These are phyloP conservation scores for Mormyrops boulengeri DNA, from an alignment of 2,797 vertebrate genomes.

Conservation along the genomic window DNA sequence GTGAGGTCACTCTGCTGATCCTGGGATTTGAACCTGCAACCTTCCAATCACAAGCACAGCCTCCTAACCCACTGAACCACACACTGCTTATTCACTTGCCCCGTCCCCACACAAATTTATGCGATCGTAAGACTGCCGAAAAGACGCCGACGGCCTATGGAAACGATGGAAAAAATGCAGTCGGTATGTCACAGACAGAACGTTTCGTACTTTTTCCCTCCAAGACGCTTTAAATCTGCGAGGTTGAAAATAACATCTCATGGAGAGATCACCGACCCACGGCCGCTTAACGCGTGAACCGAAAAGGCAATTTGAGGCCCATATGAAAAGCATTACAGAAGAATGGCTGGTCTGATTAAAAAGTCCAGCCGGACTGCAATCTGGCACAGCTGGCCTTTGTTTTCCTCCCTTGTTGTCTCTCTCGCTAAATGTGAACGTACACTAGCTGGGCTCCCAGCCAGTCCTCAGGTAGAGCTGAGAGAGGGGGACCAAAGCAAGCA, in stretches of 20 bases:
- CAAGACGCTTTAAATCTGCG: neutral
- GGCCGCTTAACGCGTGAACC: neutral
- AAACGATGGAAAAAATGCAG: neutral
- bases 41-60: neutral
- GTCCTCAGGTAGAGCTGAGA: neutral
- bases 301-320: conserved; percentile 45
- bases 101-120: conserved; percentile 14
- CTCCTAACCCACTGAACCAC: neutral
- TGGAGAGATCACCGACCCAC: neutral
- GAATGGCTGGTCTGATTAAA: conserved; percentile 52
- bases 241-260: neutral
- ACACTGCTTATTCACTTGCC: conserved; percentile 43
- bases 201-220: neutral
- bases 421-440: neutral
- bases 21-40: neutral
- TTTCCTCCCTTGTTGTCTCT: conserved; percentile 26
- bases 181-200: neutral
- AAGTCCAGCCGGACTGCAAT: conserved; percentile 47
- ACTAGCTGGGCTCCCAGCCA: neutral
- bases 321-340: conserved; percentile 53
- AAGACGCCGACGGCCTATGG: neutral
- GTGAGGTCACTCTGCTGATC: neutral
- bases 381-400: conserved; percentile 19
- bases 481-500: neutral
- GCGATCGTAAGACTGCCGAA: neutral